Conservation (phyloP, 2,888 invertebrate genomes). For the Melanostoma scalare region DNA sequence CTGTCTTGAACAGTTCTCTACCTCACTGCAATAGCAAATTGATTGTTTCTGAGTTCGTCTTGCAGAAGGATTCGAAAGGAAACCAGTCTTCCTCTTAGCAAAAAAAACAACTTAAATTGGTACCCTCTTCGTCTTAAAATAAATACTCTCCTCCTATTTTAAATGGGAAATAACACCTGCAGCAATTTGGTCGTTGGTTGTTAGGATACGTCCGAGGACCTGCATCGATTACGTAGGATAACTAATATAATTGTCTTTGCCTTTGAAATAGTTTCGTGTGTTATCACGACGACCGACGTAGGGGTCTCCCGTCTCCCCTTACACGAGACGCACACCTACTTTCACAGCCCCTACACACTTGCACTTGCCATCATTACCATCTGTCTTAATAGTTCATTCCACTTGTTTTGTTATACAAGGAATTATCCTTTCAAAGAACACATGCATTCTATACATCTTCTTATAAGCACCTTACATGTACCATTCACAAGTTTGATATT, state of each 20-base stretch:
- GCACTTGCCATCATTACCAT: slow-evolving; percentile 29
- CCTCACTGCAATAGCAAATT: no score
- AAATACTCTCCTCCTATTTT: slow-evolving; percentile 1
- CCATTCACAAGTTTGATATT: slow-evolving; percentile 20
- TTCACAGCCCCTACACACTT: background rate
- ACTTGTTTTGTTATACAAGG: slow-evolving; percentile 38
- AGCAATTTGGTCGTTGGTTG: slow-evolving; percentile 25
- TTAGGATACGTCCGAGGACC: background rate
- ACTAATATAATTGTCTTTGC: slow-evolving; percentile 39
- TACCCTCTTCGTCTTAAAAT: background rate
- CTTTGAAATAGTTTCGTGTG: slow-evolving; percentile 9
- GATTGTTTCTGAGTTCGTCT: background rate
- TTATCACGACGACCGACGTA: background rate
- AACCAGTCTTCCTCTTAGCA: background rate
- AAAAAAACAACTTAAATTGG: background rate
- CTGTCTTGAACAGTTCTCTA: no score
- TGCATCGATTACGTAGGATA: slow-evolving; percentile 41
- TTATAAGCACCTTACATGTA: slow-evolving; percentile 23
- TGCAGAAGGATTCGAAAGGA: background rate
- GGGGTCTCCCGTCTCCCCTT: slow-evolving; percentile 5
- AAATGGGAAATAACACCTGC: slow-evolving; percentile 40
- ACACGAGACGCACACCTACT: background rate
- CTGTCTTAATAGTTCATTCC: slow-evolving; percentile 45
- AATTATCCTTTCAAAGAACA: slow-evolving; percentile 44
- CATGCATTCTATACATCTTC: slow-evolving; percentile 12